Conservation (phyloP, 2,888 invertebrate species). For the Zaprionus obscuricornis region DNA sequence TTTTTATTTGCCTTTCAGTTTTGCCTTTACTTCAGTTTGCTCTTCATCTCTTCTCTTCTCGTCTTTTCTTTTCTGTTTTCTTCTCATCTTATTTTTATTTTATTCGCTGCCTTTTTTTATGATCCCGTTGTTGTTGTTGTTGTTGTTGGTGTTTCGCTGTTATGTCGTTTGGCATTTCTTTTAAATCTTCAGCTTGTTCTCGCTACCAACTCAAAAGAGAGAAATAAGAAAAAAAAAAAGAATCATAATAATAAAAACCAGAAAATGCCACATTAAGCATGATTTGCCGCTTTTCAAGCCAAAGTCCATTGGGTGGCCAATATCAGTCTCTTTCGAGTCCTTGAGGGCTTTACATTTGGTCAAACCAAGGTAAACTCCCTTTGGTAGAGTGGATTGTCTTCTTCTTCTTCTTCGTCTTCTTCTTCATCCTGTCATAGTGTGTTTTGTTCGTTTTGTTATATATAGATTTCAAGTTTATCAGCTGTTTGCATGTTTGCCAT, state of each 20-base stretch:
- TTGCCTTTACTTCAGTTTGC: slow-evolving; percentile 19
- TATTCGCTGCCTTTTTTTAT: slow-evolving; percentile 68
- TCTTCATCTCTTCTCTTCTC: neutral
- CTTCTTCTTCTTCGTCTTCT: too few relatives aligned
- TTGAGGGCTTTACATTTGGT: slow-evolving; percentile 36
- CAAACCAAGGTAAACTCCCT: slow-evolving; percentile 13
- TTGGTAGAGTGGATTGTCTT: too few relatives aligned
- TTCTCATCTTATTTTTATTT: slow-evolving; percentile 57
- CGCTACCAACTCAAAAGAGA: slow-evolving; percentile 40
- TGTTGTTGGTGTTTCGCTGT: slow-evolving; percentile 7
- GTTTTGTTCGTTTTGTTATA: slow-evolving; percentile 52
- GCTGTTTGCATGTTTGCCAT: slow-evolving; percentile 63
- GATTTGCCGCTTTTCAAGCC: slow-evolving; percentile 73
- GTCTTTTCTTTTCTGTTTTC: slow-evolving; percentile 17
- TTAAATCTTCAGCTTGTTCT: slow-evolving; percentile 66
- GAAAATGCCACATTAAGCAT: slow-evolving; percentile 78
- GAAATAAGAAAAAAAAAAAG: slow-evolving; percentile 48
- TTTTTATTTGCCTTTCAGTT: slow-evolving; percentile 63
- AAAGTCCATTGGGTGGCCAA: slow-evolving; percentile 48
- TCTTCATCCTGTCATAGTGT: too few relatives aligned
- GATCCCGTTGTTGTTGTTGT: slow-evolving; percentile 39
- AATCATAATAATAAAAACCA: slow-evolving; percentile 60
- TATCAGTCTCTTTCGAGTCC: slow-evolving; percentile 32
- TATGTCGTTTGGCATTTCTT: slow-evolving; percentile 52
- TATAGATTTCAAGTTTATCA: slow-evolving; percentile 66